Conservation (phyloP, 2,888 invertebrate genomes). For the Empis livida region DNA sequence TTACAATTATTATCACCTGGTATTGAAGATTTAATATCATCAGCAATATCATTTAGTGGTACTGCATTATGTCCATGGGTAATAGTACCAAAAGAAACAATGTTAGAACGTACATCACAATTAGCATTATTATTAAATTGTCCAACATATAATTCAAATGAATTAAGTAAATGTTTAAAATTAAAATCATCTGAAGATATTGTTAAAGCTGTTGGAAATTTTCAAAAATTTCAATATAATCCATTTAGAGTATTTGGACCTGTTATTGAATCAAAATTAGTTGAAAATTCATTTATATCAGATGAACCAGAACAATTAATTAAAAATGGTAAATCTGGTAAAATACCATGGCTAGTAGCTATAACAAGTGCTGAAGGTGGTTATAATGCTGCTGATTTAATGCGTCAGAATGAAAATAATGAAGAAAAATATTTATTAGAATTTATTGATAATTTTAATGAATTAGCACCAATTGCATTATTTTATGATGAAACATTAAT, state of each 20-base stretch:
- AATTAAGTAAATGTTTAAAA: slow-evolving; percentile 51
- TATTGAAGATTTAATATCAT: slow-evolving; percentile 13
- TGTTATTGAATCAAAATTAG: slow-evolving; percentile 44
- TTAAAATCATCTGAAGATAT: slow-evolving; percentile 46
- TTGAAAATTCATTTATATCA: slow-evolving; percentile 47
- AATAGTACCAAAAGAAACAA: slow-evolving; percentile 37
- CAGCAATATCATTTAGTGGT: slow-evolving; percentile 49
- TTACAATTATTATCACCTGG: slow-evolving; percentile 48
- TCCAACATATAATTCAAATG: slow-evolving; percentile 38
- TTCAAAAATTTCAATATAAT: slow-evolving; percentile 44
- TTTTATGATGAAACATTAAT: slow-evolving; percentile 49
- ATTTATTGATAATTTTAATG: slow-evolving; percentile 9
- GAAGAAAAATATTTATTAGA: slow-evolving; percentile 27
- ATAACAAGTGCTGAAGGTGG: slow-evolving; percentile 60
- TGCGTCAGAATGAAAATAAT: slow-evolving; percentile 43
- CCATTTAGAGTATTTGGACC: slow-evolving; percentile 63
- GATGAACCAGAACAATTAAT: slow-evolving; percentile 51
- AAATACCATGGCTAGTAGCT: slow-evolving; percentile 56
- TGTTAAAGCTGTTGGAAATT: slow-evolving; percentile 36
- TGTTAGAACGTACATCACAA: slow-evolving; percentile 46
- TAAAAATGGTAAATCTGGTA: slow-evolving; percentile 44
- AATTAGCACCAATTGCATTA: slow-evolving; percentile 45
- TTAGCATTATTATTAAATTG: slow-evolving; percentile 51
- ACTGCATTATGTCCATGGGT: slow-evolving; percentile 50
- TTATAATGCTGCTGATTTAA: slow-evolving; percentile 45